phyloP scores from a whole-genome alignment of 2,113 vertebrate species.

The Microcebus lehilahytsara region DNA sequence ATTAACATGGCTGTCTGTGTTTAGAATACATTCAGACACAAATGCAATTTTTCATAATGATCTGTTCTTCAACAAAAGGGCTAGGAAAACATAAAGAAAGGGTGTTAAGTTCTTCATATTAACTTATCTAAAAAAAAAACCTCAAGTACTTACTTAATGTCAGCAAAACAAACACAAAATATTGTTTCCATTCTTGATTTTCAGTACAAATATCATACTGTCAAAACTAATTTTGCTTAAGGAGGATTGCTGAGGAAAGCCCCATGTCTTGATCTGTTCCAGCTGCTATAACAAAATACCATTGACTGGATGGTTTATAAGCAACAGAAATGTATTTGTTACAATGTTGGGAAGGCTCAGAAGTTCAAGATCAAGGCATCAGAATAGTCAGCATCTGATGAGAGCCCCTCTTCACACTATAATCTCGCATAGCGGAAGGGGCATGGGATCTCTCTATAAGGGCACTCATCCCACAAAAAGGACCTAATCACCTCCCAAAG shows the following conservation, averaged over 20 bases:
- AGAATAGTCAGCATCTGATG: neutral
- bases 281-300: neutral
- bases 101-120: neutral
- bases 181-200: neutral
- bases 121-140: neutral
- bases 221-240: neutral
- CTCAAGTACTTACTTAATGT: neutral
- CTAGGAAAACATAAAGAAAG: neutral
- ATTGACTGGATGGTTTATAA: neutral
- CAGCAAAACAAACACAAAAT: neutral
- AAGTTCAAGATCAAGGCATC: rapidly evolving
- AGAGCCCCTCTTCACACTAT: neutral
- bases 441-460: neutral
- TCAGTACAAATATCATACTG: neutral
- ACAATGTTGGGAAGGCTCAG: neutral
- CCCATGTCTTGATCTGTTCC: neutral
- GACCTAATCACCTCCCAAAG: neutral
- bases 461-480: neutral
- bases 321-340: neutral
- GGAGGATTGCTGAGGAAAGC: neutral
- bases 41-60: neutral
- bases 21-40: neutral
- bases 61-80: neutral
- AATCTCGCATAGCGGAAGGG: neutral
- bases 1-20: neutral